Base-by-base conservation (phyloP, 2,113 vertebrate species). In the Apodemus sylvaticus region DNA sequence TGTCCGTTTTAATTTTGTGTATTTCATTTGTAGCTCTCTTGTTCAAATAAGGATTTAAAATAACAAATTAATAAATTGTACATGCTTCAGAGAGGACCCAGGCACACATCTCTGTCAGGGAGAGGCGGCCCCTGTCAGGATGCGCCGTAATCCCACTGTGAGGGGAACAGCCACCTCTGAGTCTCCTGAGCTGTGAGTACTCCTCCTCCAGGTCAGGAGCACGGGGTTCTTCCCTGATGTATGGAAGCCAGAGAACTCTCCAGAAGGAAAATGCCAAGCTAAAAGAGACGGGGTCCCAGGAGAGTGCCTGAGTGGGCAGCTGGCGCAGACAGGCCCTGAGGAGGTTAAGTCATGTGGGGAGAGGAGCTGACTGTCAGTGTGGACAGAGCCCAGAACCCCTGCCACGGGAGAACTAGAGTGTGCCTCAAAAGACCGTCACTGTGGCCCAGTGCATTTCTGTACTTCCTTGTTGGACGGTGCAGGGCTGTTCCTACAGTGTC, bases 31-130 rank as follows among this genome's bases (percentile, higher is more conserved):
- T 51, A 58, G 5, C 45, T 82, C 19, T 64, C 51, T 89, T 74
- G 42, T 95, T 93, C 66, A 77, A 29, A n/a, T 86, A 86, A 93
- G 90, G 53, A 60, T 58, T 78, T 86, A 81, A 90, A 77, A 51
- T 36, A 78, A 89, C 9, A 45, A 45, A 53, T 91, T 53, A 73
- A 36, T 31, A 64, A 10, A 79, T 60, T 66, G 86, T 31, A 19
- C 36, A 10, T 4, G 42, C n/a, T 39, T 92, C 83, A 53, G 42
- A 88, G 87, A 86, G 51, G 17, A 34, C 29, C 36, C 36, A 70
- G 77, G 2, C 71, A n/a, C 55, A 36, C 16, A 3, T 83, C 82
- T 78, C 60, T 48, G 42, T 20, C 39, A 12, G 19, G 71, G 71
- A 74, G 17, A 68, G 55, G n/a, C 31, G 6, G 3, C 68, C 39